Evolutionary conservation across 1,140 invertebrate species (phyloP), one percentile per base, ranked within the genome.

Genomic region (Drosophila pseudoananassae): DNA sequence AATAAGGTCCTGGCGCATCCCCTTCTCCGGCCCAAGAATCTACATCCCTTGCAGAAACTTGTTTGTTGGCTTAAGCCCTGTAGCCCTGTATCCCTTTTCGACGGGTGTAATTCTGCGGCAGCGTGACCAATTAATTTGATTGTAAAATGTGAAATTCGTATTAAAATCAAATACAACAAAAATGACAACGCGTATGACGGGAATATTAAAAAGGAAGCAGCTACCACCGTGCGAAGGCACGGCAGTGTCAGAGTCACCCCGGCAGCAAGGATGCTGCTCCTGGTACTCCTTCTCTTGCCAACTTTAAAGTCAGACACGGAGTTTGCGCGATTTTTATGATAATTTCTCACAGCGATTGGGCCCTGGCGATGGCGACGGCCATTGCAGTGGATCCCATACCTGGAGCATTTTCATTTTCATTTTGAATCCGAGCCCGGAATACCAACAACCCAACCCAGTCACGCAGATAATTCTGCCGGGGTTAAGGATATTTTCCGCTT

Each of bases 61-160:
- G 82, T 81, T 78, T 85, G 77, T 85, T 82, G 77, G 58, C 70
- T 88, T 56, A 78, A 87, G 82, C 82, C 55, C 64, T 69, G 61
- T 53, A 50, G 55, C 56, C 46, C 36, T 57, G 51, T 66, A 47
- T 50, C 55, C 55, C 73, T 52, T 66, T 68, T 33, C 55, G 59
- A 65, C 51, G 71, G 68, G 64, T 87, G 83, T 89, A 79, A 83
- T 89, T 77, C 83, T 83, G 83, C 69, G 70, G 68, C 83, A 88
- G 88, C 88, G 88, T 90, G 88, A 90, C 88, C 88, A 90, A 90
- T 90, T 90, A 90, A 90, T 90, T 90, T 90, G 88, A 90, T 90
- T 90, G 88, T 90, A 84, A 90, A 90, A 84, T 89, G 78, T 88
- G 79, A 88, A 88, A 88, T 88, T 89, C 74, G 84, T 90, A 90